A percentile compares a stretch with the other conserved stretches of the same genome.
These are phyloP conservation scores for Netelia virgata DNA, from an alignment of 2,888 invertebrate genomes.

Conservation along the genomic window DNA sequence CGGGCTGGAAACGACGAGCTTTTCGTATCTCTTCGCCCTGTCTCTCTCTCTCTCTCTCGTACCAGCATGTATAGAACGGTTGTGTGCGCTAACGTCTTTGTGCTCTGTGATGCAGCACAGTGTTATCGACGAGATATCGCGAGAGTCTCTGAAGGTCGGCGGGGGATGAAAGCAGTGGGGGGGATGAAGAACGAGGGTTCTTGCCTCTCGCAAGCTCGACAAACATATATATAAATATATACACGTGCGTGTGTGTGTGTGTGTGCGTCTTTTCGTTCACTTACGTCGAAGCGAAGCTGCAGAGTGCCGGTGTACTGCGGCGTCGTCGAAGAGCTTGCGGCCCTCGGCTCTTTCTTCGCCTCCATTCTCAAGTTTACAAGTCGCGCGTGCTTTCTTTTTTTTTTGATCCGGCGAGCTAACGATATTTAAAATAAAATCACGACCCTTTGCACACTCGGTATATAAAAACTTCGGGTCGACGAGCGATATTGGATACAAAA, in stretches of 20 bases:
- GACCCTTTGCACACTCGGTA: background rate
- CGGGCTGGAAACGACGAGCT: slow-evolving; percentile 33
- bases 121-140: slow-evolving; percentile 9
- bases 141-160: background rate
- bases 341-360: slow-evolving; percentile 71
- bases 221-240: background rate
- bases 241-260: too few species aligned
- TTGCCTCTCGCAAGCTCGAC: background rate
- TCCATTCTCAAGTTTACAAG: slow-evolving; percentile 72
- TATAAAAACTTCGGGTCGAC: background rate
- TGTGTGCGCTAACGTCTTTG: slow-evolving; percentile 25
- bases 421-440: background rate
- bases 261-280: slow-evolving; percentile 69
- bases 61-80: background rate
- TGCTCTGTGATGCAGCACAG: slow-evolving; percentile 6
- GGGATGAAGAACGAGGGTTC: slow-evolving; percentile 1
- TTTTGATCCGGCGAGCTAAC: background rate
- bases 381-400: slow-evolving; percentile 8
- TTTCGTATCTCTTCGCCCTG: slow-evolving; percentile 2
- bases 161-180: background rate
- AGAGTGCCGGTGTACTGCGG: slow-evolving; percentile 79
- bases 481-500: background rate
- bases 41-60: background rate
- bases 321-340: slow-evolving; percentile 67
- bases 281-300: slow-evolving; percentile 84